Conservation (phyloP, 2,797 vertebrate genomes). For the Tachyglossus aculeatus region DNA sequence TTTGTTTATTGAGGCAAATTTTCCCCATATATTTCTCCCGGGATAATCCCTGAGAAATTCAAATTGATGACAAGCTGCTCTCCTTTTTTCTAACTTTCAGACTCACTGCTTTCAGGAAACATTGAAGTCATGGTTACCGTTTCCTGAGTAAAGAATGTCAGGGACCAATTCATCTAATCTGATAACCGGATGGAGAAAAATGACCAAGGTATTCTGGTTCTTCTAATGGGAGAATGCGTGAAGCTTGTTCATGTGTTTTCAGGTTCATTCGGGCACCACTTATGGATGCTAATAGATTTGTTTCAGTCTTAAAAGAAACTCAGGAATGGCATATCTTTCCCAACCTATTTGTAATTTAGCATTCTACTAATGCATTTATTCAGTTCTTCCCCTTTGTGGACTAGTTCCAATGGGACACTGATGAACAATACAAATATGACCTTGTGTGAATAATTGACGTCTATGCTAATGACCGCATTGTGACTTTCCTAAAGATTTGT, state of each 20-base stretch:
- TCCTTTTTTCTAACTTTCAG: too few species aligned
- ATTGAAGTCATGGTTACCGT: too few species aligned
- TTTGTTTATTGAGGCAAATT: too few species aligned
- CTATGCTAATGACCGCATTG: constrained; percentile 44
- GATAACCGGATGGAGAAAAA: too few species aligned
- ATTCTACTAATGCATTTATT: constrained; percentile 57
- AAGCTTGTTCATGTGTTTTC: constrained; percentile 23
- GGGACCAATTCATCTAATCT: too few species aligned
- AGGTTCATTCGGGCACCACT: constrained; percentile 54
- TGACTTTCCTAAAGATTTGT: constrained; percentile 41
- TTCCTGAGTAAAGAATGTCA: too few species aligned
- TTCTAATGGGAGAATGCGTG: too few species aligned
- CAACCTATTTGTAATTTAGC: constrained; percentile 45
- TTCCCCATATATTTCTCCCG: too few species aligned
- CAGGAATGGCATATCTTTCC: constrained; percentile 52
- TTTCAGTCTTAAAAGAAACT: constrained; percentile 36
- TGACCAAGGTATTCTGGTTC: too few species aligned
- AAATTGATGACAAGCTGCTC: too few species aligned
- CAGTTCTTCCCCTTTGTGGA: constrained; percentile 46
- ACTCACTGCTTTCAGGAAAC: too few species aligned
- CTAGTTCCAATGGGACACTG: constrained; percentile 28
- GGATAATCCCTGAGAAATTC: too few species aligned
- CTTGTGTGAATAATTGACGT: constrained; percentile 53
- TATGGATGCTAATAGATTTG: constrained; percentile 61
- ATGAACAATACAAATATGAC: constrained; percentile 50